These are phyloP conservation scores for Lycocorax pyrrhopterus DNA, from an alignment of 2,113 vertebrate species.

Conservation along the genomic window DNA sequence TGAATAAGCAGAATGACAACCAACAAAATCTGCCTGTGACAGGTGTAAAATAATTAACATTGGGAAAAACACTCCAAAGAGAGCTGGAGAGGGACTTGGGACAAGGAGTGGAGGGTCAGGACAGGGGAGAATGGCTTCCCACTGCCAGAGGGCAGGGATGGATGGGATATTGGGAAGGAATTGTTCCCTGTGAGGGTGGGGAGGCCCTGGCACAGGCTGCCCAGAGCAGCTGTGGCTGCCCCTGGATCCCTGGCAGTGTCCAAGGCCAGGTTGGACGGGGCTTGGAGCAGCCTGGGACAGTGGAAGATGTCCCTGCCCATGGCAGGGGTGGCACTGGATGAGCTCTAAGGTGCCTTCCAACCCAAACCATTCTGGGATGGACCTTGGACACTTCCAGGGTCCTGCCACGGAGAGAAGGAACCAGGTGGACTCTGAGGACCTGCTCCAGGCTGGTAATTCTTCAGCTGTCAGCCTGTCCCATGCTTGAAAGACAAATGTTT, in stretches of 20 bases:
- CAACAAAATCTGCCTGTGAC: background rate
- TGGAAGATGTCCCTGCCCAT: background rate
- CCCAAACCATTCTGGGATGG: background rate
- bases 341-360: background rate
- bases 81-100: background rate
- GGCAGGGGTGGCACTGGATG: background rate
- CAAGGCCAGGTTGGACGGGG: accelerated
- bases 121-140: background rate
- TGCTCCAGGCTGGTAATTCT: background rate
- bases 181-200: accelerated
- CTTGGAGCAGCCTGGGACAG: accelerated
- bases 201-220: background rate
- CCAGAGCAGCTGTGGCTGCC: background rate
- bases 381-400: background rate
- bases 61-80: background rate
- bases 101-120: background rate
- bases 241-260: background rate
- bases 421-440: background rate
- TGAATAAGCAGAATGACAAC: background rate
- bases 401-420: background rate
- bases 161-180: background rate
- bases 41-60: background rate
- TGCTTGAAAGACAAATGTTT: background rate
- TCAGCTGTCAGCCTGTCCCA: background rate
- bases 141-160: accelerated